Conservation (phyloP, 2,888 invertebrate species). For the Eupithecia pulchellata region DNA sequence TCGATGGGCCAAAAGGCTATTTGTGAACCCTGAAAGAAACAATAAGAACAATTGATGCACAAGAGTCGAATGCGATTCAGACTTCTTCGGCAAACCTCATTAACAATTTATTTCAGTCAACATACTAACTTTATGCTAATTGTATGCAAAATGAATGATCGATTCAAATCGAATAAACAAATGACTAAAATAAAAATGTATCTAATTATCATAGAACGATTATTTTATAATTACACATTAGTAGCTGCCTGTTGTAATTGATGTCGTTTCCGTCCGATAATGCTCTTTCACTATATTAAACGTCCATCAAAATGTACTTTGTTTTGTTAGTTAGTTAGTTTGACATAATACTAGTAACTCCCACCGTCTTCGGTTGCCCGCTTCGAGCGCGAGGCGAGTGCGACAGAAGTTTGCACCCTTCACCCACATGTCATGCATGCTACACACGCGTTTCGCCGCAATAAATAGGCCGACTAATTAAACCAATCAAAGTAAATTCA, state of each 20-base stretch:
- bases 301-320: slow-evolving; percentile 31
- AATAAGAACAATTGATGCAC: slow-evolving; percentile 52
- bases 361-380: slow-evolving; percentile 33
- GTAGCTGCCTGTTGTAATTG: slow-evolving; percentile 78
- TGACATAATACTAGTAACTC: slow-evolving; percentile 41
- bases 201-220: slow-evolving; percentile 49
- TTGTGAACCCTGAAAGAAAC: slow-evolving; percentile 27
- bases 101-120: slow-evolving; percentile 68
- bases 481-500: slow-evolving; percentile 65
- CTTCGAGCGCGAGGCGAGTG: slow-evolving; percentile 18
- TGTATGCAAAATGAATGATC: slow-evolving; percentile 40
- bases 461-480: slow-evolving; percentile 74
- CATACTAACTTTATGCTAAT: slow-evolving; percentile 62
- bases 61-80: slow-evolving; percentile 61
- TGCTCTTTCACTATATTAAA: slow-evolving; percentile 50
- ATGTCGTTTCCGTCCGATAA: slow-evolving; percentile 58
- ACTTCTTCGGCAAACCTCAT: slow-evolving; percentile 69
- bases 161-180: slow-evolving; percentile 35
- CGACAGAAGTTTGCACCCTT: slow-evolving; percentile 23
- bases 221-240: slow-evolving; percentile 58
- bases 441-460: slow-evolving; percentile 57
- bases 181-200: slow-evolving; percentile 27
- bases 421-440: slow-evolving; percentile 26
- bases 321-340: slow-evolving; percentile 35
- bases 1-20: background rate